A percentile compares a stretch with the other conserved stretches of the same genome.
Evolutionary conservation across 1,140 invertebrate species (phyloP).

Genomic region (Lucilia cuprina): DNA sequence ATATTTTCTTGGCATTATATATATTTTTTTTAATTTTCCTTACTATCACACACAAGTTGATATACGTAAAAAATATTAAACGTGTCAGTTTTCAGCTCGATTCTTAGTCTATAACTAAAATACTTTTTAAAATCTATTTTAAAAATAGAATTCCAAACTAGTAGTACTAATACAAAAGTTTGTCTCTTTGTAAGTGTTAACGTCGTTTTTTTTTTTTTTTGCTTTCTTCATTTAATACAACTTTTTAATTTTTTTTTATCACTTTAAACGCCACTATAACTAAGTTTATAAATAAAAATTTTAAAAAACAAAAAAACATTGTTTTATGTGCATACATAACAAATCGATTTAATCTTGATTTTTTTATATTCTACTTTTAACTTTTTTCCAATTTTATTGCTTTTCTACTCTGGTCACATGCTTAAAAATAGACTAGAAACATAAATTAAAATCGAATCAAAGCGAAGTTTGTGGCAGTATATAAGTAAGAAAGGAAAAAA

Average conservation of each 20-base stretch:
- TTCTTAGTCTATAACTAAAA: neutral
- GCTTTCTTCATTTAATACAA: neutral
- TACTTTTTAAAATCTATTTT: neutral
- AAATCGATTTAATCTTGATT: neutral
- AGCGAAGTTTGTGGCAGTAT: too few species aligned
- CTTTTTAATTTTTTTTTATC: neutral
- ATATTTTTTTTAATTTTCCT: too few species aligned
- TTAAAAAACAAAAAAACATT: neutral
- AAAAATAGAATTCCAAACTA: neutral
- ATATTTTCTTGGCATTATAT: neutral
- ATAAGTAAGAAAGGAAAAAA: too few species aligned
- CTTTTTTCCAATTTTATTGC: neutral
- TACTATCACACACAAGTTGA: neutral
- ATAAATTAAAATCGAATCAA: neutral
- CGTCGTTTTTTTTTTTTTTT: neutral
- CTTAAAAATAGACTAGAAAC: slow-evolving; percentile 2
- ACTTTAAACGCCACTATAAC: too few species aligned
- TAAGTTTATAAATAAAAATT: neutral
- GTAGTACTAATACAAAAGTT: neutral
- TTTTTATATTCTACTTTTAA: neutral
- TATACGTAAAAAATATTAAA: neutral
- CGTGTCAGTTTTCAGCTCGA: neutral
- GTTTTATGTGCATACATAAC: neutral
- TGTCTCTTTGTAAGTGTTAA: neutral
- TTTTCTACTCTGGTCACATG: neutral